Evolutionary conservation across 2,888 invertebrate species (phyloP).

Genomic region (Leuctra nigra): DNA sequence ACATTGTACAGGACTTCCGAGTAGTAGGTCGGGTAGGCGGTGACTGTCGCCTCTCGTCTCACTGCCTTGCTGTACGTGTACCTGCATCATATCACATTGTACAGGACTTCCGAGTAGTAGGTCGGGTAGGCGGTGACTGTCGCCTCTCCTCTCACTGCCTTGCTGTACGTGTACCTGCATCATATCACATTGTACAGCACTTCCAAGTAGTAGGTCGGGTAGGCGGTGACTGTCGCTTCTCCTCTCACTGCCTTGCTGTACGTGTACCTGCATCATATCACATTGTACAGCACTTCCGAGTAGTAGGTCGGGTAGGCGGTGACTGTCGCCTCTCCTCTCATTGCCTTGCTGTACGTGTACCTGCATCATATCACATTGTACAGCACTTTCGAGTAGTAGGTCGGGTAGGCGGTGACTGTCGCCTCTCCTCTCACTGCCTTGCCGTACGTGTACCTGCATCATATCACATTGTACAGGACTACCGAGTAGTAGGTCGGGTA

Average conservation of each 20-base stretch:
- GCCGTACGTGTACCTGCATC: slow-evolving; percentile 70
- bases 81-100: slow-evolving; percentile 46
- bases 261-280: slow-evolving; percentile 57
- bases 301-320: slow-evolving; percentile 78
- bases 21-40: slow-evolving; percentile 75
- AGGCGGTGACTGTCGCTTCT: slow-evolving; percentile 75
- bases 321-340: slow-evolving; percentile 77
- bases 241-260: slow-evolving; percentile 84
- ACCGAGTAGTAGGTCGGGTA: slow-evolving; percentile 76
- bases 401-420: slow-evolving; percentile 76
- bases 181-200: slow-evolving; percentile 52
- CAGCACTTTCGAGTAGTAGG: slow-evolving; percentile 68
- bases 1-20: slow-evolving; percentile 62
- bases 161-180: slow-evolving; percentile 73
- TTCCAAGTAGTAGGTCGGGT: slow-evolving; percentile 73
- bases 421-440: slow-evolving; percentile 81
- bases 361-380: slow-evolving; percentile 49
- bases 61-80: slow-evolving; percentile 84
- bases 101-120: slow-evolving; percentile 68
- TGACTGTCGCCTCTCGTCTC: slow-evolving; percentile 76
- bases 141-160: slow-evolving; percentile 78
- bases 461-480: slow-evolving; percentile 52
- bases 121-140: slow-evolving; percentile 79
- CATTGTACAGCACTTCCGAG: slow-evolving; percentile 62
- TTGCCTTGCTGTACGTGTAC: slow-evolving; percentile 79